These are phyloP conservation scores for Poecilia latipinna DNA, from an alignment of 2,113 vertebrate species.

Conservation along the genomic window DNA sequence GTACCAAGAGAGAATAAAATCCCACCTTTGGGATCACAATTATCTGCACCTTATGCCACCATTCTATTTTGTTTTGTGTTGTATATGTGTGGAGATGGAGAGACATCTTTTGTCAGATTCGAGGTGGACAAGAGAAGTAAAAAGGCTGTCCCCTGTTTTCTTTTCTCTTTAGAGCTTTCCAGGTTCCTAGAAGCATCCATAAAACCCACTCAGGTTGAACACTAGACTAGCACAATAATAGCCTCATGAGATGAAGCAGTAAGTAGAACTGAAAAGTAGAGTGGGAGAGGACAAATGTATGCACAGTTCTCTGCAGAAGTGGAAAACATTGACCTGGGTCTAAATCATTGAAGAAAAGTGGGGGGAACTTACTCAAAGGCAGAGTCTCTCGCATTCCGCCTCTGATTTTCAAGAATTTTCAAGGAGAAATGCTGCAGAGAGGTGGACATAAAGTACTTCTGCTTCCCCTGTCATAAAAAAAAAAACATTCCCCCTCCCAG, in stretches of 20 bases:
- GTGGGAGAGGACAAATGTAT: slow-evolving; percentile 35
- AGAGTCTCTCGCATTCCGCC: slow-evolving; percentile 18
- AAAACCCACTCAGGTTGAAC: slow-evolving; percentile 62
- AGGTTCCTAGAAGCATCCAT: slow-evolving; percentile 53
- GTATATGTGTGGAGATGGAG: slow-evolving; percentile 24
- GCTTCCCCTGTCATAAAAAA: background rate
- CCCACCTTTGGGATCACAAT: background rate
- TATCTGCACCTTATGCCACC: background rate
- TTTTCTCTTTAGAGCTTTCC: slow-evolving; percentile 30
- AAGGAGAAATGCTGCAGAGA: background rate
- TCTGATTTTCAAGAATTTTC: slow-evolving; percentile 31
- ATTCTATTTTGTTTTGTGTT: background rate
- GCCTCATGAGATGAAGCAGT: slow-evolving; percentile 53
- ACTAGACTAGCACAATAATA: slow-evolving; percentile 53
- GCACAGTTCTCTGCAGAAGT: slow-evolving; percentile 54
- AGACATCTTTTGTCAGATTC: slow-evolving; percentile 8
- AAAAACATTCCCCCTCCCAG: background rate
- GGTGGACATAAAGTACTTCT: background rate
- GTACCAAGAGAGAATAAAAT: background rate
- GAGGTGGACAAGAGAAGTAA: background rate
- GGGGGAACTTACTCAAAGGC: slow-evolving; percentile 30
- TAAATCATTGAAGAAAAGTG: slow-evolving; percentile 61
- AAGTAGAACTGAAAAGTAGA: slow-evolving; percentile 56
- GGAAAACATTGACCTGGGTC: slow-evolving; percentile 55
- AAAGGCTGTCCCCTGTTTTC: slow-evolving; percentile 33